Percentiles rank a stretch among this genome's conserved stretches.
phyloP scores from a whole-genome alignment of 2,113 vertebrate genomes.

The Telmatochromis bifrenatus region DNA sequence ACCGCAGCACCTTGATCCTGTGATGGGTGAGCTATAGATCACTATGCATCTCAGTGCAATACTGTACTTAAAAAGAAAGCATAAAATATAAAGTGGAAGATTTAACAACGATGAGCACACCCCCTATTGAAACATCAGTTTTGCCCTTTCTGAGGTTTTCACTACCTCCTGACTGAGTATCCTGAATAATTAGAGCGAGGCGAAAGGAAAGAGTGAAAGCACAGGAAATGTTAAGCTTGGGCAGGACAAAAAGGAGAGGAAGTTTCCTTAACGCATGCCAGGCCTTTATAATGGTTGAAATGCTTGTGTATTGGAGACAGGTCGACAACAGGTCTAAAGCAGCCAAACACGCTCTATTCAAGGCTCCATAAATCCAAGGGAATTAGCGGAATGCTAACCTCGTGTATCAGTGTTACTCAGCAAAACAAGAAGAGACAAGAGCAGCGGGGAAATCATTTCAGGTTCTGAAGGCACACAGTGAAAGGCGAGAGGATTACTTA shows the following conservation, averaged over 20 bases:
- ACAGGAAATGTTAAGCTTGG: constrained; percentile 49
- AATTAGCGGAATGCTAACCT: neutral
- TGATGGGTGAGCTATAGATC: neutral
- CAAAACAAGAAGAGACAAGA: neutral
- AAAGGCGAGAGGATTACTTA: neutral
- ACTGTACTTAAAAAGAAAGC: neutral
- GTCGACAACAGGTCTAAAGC: neutral
- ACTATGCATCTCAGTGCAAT: neutral
- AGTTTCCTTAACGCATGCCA: constrained; percentile 42
- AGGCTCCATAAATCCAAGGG: neutral
- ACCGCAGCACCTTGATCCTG: neutral
- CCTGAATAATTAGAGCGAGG: constrained; percentile 33
- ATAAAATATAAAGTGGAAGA: too few relatives aligned
- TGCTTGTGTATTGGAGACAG: neutral
- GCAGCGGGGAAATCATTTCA: neutral
- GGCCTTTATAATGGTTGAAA: neutral
- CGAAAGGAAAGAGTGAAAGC: constrained; percentile 50
- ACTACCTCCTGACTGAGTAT: neutral
- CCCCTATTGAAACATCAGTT: neutral
- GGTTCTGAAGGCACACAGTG: neutral
- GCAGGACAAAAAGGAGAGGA: constrained; percentile 29
- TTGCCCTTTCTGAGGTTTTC: neutral
- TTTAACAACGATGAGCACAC: neutral
- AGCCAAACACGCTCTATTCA: neutral
- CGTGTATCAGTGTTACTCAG: neutral